Evolutionary conservation across 2,113 vertebrate species (phyloP).

Genomic region (Eclectus roratus): DNA sequence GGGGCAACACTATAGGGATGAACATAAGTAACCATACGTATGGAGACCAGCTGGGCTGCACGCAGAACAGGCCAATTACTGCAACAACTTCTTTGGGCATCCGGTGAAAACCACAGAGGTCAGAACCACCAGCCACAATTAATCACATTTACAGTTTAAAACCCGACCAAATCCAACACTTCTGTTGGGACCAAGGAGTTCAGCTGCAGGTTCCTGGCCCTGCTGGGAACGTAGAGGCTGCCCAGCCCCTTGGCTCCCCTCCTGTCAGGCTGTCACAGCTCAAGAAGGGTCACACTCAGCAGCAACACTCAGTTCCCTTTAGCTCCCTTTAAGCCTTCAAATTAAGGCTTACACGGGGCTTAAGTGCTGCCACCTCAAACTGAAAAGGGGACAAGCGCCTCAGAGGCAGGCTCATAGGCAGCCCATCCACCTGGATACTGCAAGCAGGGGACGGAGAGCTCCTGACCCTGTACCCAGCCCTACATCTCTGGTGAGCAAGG

Average conservation of each 20-base stretch:
- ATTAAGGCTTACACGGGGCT: background rate
- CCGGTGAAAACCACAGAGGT: background rate
- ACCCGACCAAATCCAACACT: background rate
- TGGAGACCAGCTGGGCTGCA: background rate
- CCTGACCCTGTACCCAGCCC: background rate
- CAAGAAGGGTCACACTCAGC: background rate
- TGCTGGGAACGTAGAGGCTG: background rate
- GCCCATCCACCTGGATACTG: accelerated
- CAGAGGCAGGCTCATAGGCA: background rate
- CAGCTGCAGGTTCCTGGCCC: background rate
- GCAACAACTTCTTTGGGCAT: background rate
- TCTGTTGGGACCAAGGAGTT: background rate
- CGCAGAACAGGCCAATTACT: background rate
- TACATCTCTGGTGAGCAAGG: accelerated
- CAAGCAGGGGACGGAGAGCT: background rate
- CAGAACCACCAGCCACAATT: background rate
- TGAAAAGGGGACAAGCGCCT: background rate
- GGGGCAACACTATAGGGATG: background rate
- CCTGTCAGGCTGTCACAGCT: background rate
- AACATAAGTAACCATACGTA: background rate
- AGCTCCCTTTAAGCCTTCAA: background rate
- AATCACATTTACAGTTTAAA: background rate
- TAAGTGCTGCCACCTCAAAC: background rate
- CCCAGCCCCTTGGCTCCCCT: background rate
- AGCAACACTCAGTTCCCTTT: background rate